Evolutionary conservation across 2,888 invertebrate species (phyloP).

Genomic region (Barypeithes pellucidus): DNA sequence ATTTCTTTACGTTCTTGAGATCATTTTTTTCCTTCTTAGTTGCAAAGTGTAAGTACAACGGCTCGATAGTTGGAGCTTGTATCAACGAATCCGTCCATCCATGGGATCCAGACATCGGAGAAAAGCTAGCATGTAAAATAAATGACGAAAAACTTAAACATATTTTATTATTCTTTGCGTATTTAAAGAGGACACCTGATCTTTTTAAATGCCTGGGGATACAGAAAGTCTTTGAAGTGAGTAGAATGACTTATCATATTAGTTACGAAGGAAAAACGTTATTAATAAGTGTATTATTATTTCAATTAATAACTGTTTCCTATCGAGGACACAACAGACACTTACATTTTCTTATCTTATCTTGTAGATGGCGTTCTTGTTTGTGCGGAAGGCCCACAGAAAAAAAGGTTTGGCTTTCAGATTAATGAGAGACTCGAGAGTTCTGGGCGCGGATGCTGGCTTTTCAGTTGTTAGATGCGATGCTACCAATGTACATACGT

Average conservation of each 20-base stretch:
- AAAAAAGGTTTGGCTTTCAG: slow-evolving; percentile 71
- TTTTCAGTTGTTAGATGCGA: slow-evolving; percentile 71
- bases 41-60: slow-evolving; percentile 68
- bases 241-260: too few relatives aligned
- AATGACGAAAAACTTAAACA: slow-evolving; percentile 68
- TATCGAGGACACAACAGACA: too few relatives aligned
- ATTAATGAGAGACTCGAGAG: slow-evolving; percentile 68
- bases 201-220: slow-evolving; percentile 70
- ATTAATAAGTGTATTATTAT: too few relatives aligned
- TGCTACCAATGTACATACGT: slow-evolving; percentile 72
- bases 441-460: slow-evolving; percentile 71
- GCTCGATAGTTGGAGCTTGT: slow-evolving; percentile 70
- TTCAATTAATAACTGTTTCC: too few relatives aligned
- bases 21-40: slow-evolving; percentile 56
- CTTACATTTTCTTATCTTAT: too few relatives aligned
- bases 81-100: slow-evolving; percentile 72
- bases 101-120: slow-evolving; percentile 73
- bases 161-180: slow-evolving; percentile 73
- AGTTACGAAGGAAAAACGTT: too few relatives aligned
- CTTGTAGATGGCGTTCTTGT: slow-evolving; percentile 72
- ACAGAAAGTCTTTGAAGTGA: slow-evolving; percentile 73
- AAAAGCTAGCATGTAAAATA: slow-evolving; percentile 73
- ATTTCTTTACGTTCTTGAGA: too few relatives aligned
- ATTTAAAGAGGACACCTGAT: slow-evolving; percentile 71
- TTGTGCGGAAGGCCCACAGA: slow-evolving; percentile 71